Evolutionary conservation across 2,888 invertebrate genomes (phyloP).

Genomic region (Silvanus unidentatus): DNA sequence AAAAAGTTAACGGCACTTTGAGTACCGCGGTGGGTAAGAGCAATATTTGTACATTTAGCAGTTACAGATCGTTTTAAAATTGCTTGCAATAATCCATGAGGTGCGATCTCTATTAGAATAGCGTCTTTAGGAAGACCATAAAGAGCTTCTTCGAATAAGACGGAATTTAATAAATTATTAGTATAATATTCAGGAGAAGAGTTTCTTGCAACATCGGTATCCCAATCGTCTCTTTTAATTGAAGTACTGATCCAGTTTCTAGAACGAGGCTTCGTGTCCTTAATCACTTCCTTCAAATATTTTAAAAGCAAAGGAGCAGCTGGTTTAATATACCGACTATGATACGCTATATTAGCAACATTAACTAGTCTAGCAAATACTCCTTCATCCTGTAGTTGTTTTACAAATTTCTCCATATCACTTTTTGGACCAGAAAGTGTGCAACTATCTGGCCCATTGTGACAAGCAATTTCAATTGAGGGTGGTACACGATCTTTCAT

Average conservation of each 20-base stretch:
- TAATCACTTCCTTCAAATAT: conserved; percentile 46
- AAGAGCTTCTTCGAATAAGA: conserved; percentile 77
- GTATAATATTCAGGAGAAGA: conserved; percentile 64
- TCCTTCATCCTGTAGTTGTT: conserved; percentile 56
- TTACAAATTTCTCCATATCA: conserved; percentile 55
- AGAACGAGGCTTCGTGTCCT: conserved; percentile 50
- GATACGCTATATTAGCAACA: conserved; percentile 84
- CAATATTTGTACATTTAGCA: conserved; percentile 64
- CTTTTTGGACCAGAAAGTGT: conserved; percentile 73
- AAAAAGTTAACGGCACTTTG: conserved; percentile 59
- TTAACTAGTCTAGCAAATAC: conserved; percentile 79
- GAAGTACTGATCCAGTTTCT: conserved; percentile 63
- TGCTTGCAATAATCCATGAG: conserved; percentile 83
- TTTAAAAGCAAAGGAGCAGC: conserved; percentile 45
- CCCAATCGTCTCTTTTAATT: conserved; percentile 56
- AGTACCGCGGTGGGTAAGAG: conserved; percentile 67
- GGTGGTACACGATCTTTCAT: conserved; percentile 60
- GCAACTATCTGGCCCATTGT: conserved; percentile 70
- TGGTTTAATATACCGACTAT: conserved; percentile 70
- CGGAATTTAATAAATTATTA: conserved; percentile 62
- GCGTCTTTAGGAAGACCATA: conserved; percentile 75
- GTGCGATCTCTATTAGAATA: conserved; percentile 82
- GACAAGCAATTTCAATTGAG: conserved; percentile 70
- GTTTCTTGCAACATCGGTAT: conserved; percentile 49
- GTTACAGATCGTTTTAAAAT: conserved; percentile 73